A percentile compares a stretch with the other conserved stretches of the same genome.
These are phyloP conservation scores for Dryococelus australis DNA, from an alignment of 2,888 invertebrate genomes.

Conservation along the genomic window DNA sequence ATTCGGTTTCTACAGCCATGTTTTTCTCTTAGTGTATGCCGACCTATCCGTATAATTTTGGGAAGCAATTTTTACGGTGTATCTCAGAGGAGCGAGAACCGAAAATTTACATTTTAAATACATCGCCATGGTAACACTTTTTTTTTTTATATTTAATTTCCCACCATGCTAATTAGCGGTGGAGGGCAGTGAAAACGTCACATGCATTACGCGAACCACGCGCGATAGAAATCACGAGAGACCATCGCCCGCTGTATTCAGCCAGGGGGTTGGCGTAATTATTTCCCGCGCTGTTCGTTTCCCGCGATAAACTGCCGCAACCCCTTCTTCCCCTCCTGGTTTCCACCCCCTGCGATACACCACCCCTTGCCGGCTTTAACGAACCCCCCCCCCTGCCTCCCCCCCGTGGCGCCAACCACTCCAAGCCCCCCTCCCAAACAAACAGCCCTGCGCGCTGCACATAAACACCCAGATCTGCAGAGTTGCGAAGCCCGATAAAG, in stretches of 20 bases:
- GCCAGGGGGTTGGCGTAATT: not conserved
- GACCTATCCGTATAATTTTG: too few relatives aligned
- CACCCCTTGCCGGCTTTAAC: not conserved
- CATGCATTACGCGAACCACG: not conserved
- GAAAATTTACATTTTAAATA: not conserved
- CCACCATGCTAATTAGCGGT: not conserved
- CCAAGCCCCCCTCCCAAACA: not conserved
- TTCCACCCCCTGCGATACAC: not conserved
- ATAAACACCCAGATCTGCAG: constrained; percentile 31
- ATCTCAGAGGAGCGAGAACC: not conserved
- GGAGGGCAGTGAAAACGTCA: not conserved
- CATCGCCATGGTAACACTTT: constrained; percentile 11
- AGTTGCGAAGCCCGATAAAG: constrained; percentile 29
- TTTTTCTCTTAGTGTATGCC: too few relatives aligned
- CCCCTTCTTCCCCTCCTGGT: not conserved
- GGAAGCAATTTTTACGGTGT: not conserved
- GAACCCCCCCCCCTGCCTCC: not conserved
- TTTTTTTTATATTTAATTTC: not conserved
- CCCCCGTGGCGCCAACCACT: not conserved
- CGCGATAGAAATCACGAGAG: not conserved
- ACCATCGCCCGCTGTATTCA: not conserved
- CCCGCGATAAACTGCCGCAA: not conserved
- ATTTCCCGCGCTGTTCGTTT: not conserved
- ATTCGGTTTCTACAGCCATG: too few relatives aligned
- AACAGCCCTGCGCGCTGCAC: not conserved